Evolutionary conservation across 2,797 vertebrate genomes (phyloP).

Genomic region (Eurystomus glaucurus): DNA sequence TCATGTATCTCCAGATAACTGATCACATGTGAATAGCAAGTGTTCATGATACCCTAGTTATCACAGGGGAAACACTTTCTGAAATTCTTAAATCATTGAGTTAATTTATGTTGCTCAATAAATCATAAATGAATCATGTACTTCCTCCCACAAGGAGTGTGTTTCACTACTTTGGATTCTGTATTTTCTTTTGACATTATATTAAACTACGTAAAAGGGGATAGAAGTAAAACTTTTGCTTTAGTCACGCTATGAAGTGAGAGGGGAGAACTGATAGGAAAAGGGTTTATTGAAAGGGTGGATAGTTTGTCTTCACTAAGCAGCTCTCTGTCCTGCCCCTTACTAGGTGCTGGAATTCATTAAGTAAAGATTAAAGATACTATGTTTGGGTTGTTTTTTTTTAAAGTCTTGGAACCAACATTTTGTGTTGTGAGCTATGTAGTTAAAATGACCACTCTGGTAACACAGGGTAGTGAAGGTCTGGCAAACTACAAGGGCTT

Average conservation of each 20-base stretch:
- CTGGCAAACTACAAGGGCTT: background rate
- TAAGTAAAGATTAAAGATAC: background rate
- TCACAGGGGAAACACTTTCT: background rate
- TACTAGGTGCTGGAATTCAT: background rate
- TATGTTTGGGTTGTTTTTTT: too few species aligned
- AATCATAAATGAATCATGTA: constrained; percentile 12
- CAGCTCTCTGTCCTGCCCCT: background rate
- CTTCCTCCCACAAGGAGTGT: constrained; percentile 20
- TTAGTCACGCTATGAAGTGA: background rate
- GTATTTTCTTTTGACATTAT: background rate
- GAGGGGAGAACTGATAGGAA: background rate
- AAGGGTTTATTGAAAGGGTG: background rate
- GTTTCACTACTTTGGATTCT: background rate
- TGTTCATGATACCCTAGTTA: background rate
- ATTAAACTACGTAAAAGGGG: background rate
- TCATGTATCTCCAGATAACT: background rate
- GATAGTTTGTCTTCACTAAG: background rate
- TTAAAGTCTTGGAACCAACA: accelerated
- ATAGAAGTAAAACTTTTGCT: background rate
- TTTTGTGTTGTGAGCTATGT: background rate
- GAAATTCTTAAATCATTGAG: background rate
- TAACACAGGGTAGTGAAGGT: background rate
- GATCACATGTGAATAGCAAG: background rate
- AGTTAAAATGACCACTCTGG: background rate
- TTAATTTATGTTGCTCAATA: constrained; percentile 47